Conservation (phyloP, 1,140 invertebrate species). For the Micrasema longulum region DNA sequence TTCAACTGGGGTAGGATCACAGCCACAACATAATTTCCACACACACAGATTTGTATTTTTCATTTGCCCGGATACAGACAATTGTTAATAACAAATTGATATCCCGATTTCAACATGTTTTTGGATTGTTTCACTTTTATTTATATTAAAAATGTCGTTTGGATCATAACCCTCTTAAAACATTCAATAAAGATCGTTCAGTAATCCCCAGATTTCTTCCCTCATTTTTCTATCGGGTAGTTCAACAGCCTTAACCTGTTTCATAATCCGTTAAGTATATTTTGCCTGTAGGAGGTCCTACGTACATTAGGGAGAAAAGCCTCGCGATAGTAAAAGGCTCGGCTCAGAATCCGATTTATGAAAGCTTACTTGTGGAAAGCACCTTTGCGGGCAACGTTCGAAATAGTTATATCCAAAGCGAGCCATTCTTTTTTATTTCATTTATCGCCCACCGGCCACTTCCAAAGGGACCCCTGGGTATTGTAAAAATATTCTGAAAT, state of each 20-base stretch:
- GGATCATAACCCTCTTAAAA: too few relatives aligned
- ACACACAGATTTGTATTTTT: too few relatives aligned
- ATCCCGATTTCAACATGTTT: too few relatives aligned
- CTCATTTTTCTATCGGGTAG: neutral
- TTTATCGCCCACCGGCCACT: conserved; percentile 19
- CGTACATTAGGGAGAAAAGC: conserved; percentile 4
- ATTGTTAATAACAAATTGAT: too few relatives aligned
- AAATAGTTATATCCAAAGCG: conserved; percentile 19
- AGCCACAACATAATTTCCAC: too few relatives aligned
- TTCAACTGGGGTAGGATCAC: too few relatives aligned
- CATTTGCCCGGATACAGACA: too few relatives aligned
- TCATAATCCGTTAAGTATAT: conserved; percentile 26
- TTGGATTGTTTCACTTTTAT: too few relatives aligned
- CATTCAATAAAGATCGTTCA: neutral
- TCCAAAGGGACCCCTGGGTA: neutral
- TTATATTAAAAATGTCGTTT: too few relatives aligned
- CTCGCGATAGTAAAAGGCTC: conserved; percentile 17
- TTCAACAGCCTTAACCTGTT: conserved; percentile 11
- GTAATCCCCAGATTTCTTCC: neutral
- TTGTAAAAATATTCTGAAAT: conserved; percentile 4
- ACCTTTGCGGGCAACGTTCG: conserved; percentile 16
- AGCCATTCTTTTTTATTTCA: conserved; percentile 9
- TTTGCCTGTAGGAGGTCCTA: neutral
- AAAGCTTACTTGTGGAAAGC: conserved; percentile 20
- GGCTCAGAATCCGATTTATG: conserved; percentile 19